These are phyloP conservation scores for Cranoglanis bouderius DNA, from an alignment of 2,113 vertebrate genomes.

Conservation along the genomic window DNA sequence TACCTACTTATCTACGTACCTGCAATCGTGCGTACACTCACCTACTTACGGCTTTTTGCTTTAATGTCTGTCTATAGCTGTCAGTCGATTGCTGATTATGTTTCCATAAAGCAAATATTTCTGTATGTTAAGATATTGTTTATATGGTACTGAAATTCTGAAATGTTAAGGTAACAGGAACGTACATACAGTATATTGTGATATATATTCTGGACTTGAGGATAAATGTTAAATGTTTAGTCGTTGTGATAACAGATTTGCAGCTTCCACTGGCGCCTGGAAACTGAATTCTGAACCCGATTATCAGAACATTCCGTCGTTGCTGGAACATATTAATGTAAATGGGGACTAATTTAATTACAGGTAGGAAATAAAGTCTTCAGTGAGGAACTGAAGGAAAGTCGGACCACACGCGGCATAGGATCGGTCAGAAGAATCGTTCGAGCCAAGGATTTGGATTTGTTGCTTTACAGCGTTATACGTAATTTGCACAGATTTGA, in stretches of 20 bases:
- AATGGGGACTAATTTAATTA: background rate
- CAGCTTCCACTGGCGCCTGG: background rate
- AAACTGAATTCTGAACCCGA: background rate
- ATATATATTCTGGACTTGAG: too few species aligned
- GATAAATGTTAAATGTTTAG: too few species aligned
- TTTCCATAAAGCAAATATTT: background rate
- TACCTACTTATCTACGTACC: too few species aligned
- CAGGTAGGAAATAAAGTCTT: background rate
- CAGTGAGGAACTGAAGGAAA: background rate
- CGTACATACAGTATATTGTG: too few species aligned
- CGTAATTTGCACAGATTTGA: background rate
- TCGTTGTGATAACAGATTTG: too few species aligned
- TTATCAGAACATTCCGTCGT: background rate
- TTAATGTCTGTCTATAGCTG: too few species aligned
- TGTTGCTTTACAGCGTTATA: background rate
- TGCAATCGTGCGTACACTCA: background rate
- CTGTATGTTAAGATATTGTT: background rate
- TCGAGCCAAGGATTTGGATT: background rate
- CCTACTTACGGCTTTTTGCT: background rate
- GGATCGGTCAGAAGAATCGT: background rate
- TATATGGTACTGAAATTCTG: too few species aligned
- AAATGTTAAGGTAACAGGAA: too few species aligned
- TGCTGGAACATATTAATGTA: background rate
- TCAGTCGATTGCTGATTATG: background rate
- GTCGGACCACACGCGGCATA: too few species aligned